A percentile compares a stretch with the other conserved stretches of the same genome.
These are phyloP conservation scores for Trichogramma dendrolimi DNA, from an alignment of 2,888 invertebrate species.

Conservation along the genomic window DNA sequence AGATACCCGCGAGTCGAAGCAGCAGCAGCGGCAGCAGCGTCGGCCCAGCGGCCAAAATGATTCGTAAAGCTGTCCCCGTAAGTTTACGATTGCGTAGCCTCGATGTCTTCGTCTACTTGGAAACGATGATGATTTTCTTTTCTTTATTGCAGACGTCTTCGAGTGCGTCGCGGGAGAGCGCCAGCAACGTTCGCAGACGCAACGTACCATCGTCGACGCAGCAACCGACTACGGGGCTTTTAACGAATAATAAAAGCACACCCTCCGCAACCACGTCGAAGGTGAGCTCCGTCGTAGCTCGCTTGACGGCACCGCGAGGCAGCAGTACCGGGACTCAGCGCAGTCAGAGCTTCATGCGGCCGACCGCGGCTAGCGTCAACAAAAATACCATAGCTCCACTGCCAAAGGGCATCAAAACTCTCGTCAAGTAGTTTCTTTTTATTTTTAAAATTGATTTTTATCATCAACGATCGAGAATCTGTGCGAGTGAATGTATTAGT, in stretches of 20 bases:
- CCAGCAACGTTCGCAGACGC: conserved; percentile 2
- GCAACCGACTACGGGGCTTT: no score
- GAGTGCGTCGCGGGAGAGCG: conserved; percentile 23
- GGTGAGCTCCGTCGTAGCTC: no score
- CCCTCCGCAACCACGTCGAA: no score
- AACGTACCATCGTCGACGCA: no score
- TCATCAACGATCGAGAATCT: not conserved
- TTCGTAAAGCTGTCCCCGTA: conserved; percentile 36
- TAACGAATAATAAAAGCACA: no score
- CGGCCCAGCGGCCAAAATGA: conserved; percentile 50
- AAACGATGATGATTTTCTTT: not conserved
- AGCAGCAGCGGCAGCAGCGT: conserved; percentile 61
- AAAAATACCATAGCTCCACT: conserved; percentile 56
- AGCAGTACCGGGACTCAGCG: conserved; percentile 1
- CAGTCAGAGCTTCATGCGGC: conserved; percentile 71
- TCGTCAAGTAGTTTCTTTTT: conserved; percentile 32
- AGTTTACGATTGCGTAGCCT: conserved; percentile 6
- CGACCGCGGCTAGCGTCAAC: conserved; percentile 79
- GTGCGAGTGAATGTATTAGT: not conserved
- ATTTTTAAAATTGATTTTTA: not conserved
- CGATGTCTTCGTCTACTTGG: no score
- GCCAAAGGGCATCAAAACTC: conserved; percentile 46
- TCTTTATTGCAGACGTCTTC: conserved; percentile 24
- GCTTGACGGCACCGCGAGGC: conserved; percentile 8
- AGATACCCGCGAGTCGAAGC: conserved; percentile 59